These are phyloP conservation scores for Hypercompe scribonia DNA, from an alignment of 2,888 invertebrate species.

Conservation along the genomic window DNA sequence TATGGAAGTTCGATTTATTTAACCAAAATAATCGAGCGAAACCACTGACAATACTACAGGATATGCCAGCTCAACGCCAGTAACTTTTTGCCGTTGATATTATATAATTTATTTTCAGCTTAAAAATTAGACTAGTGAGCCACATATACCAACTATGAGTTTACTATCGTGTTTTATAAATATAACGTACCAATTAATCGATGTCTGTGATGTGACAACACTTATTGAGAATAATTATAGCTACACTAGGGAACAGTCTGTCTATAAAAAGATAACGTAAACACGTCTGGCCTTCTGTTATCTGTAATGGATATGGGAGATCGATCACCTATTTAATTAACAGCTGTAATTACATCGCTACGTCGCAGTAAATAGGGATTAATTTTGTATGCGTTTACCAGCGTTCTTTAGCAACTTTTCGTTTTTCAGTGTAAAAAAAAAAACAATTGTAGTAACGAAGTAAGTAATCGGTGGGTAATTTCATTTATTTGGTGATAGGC, in stretches of 20 bases:
- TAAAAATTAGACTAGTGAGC: not conserved
- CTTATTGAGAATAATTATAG: not conserved
- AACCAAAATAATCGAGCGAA: too few relatives aligned
- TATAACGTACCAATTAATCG: not conserved
- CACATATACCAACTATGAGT: not conserved
- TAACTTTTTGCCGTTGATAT: too few relatives aligned
- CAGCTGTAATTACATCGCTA: not conserved
- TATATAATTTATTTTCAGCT: not conserved
- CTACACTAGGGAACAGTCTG: not conserved
- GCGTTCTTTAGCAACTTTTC: not conserved
- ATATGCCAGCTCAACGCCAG: too few relatives aligned
- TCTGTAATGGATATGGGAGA: slow-evolving; percentile 49
- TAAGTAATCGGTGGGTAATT: too few relatives aligned
- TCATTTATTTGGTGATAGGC: too few relatives aligned
- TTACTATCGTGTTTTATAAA: not conserved
- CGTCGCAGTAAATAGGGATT: not conserved
- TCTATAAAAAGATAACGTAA: slow-evolving; percentile 36
- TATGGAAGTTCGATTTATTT: too few relatives aligned
- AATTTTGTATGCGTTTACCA: not conserved
- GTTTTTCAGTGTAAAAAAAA: not conserved
- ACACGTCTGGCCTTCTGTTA: slow-evolving; percentile 48
- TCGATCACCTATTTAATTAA: slow-evolving; percentile 46
- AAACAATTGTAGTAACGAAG: not conserved
- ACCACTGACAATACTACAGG: too few relatives aligned
- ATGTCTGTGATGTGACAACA: not conserved